Evolutionary conservation across 2,113 vertebrate genomes (phyloP).

Genomic region (Indicator indicator): DNA sequence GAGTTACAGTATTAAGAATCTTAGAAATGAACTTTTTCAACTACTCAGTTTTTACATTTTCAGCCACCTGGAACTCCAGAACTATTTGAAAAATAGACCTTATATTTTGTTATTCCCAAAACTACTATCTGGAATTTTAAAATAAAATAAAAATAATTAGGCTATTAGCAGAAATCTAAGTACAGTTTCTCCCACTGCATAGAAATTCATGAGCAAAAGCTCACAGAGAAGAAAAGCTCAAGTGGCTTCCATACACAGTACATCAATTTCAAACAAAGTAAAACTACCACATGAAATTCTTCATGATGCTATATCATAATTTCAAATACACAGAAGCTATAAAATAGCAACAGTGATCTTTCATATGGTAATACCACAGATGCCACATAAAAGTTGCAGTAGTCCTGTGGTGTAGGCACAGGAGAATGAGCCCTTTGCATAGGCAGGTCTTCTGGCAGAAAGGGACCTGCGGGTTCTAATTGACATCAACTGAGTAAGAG

Average conservation of each 20-base stretch:
- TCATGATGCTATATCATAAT: neutral
- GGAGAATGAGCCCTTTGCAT: neutral
- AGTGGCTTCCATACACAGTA: neutral
- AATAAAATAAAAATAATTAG: rapidly evolving
- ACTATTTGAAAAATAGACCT: neutral
- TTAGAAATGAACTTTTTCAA: neutral
- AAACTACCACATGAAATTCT: neutral
- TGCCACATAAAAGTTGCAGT: neutral
- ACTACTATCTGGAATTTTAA: neutral
- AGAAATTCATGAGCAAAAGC: neutral
- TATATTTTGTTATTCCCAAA: neutral
- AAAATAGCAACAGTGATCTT: neutral
- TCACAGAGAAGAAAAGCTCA: neutral
- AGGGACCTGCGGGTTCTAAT: no score
- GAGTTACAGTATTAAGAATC: neutral
- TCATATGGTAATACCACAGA: neutral
- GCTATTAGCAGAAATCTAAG: neutral
- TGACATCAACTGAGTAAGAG: no score
- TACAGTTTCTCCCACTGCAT: neutral
- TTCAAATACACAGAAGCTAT: neutral
- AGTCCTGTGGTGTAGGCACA: neutral
- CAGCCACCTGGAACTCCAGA: neutral
- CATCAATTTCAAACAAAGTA: neutral
- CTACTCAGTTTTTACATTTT: neutral
- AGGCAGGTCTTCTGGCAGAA: neutral